Conservation (phyloP, 2,888 invertebrate species). For the Yponomeuta malinellus region DNA sequence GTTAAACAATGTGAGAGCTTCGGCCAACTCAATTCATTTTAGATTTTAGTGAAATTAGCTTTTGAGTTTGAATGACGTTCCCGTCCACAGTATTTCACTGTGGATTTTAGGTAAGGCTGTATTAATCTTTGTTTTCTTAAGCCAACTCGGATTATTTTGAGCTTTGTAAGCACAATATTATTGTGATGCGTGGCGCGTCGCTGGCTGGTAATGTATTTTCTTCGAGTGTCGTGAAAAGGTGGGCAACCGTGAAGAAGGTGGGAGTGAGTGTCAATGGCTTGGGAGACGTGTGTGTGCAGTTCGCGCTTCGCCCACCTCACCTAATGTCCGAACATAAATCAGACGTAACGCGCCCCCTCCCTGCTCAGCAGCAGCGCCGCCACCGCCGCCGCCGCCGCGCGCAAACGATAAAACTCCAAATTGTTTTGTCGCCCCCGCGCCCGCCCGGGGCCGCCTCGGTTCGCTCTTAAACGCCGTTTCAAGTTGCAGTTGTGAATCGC, state of each 20-base stretch:
- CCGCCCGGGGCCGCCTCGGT: constrained; percentile 66
- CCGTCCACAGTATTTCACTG: constrained; percentile 45
- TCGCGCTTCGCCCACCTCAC: constrained; percentile 53
- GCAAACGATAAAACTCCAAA: constrained; percentile 71
- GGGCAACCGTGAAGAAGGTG: constrained; percentile 22
- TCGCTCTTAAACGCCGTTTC: constrained; percentile 75
- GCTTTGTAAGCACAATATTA: no score
- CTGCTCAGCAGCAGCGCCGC: constrained; percentile 20
- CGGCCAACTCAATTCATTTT: constrained; percentile 72
- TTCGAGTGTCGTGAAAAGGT: constrained; percentile 15
- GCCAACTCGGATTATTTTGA: not conserved
- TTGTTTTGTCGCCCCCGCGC: constrained; percentile 72
- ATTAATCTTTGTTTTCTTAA: constrained; percentile 37
- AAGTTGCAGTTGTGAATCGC: constrained; percentile 75
- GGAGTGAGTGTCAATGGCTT: constrained; percentile 47
- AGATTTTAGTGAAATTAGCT: constrained; percentile 74
- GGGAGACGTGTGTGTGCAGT: constrained; percentile 50
- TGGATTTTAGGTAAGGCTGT: constrained; percentile 28
- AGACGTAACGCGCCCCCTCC: constrained; percentile 54
- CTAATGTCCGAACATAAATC: constrained; percentile 69
- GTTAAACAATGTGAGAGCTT: constrained; percentile 74
- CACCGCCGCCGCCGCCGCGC: constrained; percentile 40
- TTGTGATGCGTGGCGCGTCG: not conserved
- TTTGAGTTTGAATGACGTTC: constrained; percentile 68
- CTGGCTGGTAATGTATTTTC: constrained; percentile 12